Evolutionary conservation across 2,113 vertebrate species (phyloP).

Genomic region (Cariama cristata): DNA sequence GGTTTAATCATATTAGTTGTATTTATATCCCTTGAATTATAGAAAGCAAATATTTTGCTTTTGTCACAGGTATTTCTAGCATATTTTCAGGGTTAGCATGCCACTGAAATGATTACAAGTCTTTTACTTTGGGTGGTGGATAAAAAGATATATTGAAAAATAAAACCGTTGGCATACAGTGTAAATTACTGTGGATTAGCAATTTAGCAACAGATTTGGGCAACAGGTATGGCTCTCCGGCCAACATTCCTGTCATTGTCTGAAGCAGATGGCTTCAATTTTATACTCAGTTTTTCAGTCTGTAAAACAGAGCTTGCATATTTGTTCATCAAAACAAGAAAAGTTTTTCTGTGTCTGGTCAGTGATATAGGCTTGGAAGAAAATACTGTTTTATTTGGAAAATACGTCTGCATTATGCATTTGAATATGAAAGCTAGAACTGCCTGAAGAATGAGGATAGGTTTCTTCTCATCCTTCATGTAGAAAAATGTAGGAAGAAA

Average conservation of each 20-base stretch:
- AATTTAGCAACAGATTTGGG: conserved; percentile 19
- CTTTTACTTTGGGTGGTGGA: not conserved
- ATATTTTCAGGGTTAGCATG: not conserved
- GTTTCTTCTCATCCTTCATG: not conserved
- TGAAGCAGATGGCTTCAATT: conserved; percentile 42
- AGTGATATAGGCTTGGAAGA: not conserved
- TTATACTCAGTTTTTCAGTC: not conserved
- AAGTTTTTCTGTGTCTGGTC: not conserved
- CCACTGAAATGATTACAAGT: not conserved
- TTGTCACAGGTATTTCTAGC: not conserved
- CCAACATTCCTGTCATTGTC: not conserved
- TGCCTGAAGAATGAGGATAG: not conserved
- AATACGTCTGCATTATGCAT: not conserved
- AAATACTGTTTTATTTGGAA: not conserved
- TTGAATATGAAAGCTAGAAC: not conserved
- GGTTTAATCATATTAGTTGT: not conserved
- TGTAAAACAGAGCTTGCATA: not conserved
- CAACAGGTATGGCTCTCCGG: conserved; percentile 27
- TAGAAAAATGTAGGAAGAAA: not conserved
- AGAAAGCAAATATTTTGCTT: not conserved
- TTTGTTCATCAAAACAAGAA: conserved; percentile 2
- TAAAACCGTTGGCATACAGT: not conserved
- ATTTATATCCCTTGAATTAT: not conserved
- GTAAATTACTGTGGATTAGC: not conserved
- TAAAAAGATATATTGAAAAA: not conserved